Evolutionary conservation across 1,140 invertebrate genomes (phyloP).

Genomic region (Drusus annulatus): DNA sequence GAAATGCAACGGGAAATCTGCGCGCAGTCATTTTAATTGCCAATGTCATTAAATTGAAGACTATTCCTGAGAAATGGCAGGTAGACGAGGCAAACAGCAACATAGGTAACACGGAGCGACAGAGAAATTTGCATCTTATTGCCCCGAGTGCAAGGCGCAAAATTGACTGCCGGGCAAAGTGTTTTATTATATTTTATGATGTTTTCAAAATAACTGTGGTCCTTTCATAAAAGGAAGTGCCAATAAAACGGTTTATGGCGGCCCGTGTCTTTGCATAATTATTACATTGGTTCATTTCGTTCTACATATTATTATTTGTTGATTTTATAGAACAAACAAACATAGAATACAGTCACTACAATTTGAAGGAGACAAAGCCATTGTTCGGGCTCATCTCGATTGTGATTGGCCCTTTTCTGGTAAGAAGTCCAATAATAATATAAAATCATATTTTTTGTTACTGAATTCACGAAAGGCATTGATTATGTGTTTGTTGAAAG

Average conservation of each 20-base stretch:
- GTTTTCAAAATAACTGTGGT: constrained; percentile 53
- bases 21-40: constrained; percentile 44
- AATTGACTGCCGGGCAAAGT: background rate
- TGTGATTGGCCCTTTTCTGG: background rate
- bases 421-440: background rate
- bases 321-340: background rate
- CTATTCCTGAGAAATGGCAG: constrained; percentile 28
- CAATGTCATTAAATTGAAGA: constrained; percentile 51
- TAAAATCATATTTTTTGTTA: too few species aligned
- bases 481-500: too few species aligned
- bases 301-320: background rate
- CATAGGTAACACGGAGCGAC: background rate
- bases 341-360: background rate
- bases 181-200: constrained; percentile 16
- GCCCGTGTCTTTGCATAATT: constrained; percentile 56
- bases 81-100: background rate
- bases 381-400: background rate
- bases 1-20: background rate
- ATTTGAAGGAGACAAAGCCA: background rate
- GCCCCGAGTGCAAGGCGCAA: background rate
- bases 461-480: too few species aligned
- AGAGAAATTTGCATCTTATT: background rate
- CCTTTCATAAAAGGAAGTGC: constrained; percentile 55
- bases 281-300: constrained; percentile 33
- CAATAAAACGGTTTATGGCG: constrained; percentile 54